Conservation (phyloP, 1,140 invertebrate genomes). For the Drosophila subpulchrella region DNA sequence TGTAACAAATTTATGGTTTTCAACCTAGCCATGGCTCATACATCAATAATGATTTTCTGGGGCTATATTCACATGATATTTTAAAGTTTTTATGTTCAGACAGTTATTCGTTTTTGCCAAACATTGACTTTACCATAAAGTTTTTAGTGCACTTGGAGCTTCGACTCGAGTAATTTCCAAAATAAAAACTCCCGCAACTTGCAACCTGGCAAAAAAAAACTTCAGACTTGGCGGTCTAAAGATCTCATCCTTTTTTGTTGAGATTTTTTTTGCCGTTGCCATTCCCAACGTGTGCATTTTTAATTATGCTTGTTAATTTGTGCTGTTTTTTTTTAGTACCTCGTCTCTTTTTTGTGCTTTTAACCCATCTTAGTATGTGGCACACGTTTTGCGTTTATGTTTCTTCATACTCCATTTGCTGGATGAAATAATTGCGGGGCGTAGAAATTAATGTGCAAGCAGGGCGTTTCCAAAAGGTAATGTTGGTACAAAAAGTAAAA, state of each 20-base stretch:
- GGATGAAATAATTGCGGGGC: conserved; percentile 73
- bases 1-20: background rate
- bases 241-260: background rate
- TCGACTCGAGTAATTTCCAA: background rate
- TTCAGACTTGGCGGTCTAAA: background rate
- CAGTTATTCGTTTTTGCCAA: background rate
- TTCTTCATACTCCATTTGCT: conserved; percentile 72
- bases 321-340: conserved; percentile 7
- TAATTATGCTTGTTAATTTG: conserved; percentile 61
- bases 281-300: conserved; percentile 46
- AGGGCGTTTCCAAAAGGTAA: conserved; percentile 15
- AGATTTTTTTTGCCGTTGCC: background rate
- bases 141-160: background rate
- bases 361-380: conserved; percentile 60
- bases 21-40: background rate
- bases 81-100: background rate
- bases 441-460: conserved; percentile 66
- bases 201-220: conserved; percentile 6
- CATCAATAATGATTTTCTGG: background rate
- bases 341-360: conserved; percentile 10
- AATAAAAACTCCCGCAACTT: conserved; percentile 28
- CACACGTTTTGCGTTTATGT: conserved; percentile 75
- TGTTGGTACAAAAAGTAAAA: conserved; percentile 2
- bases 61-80: background rate
- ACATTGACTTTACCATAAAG: conserved; percentile 3